Evolutionary conservation across 2,113 vertebrate genomes (phyloP).

Genomic region (Pterocles gutturalis): DNA sequence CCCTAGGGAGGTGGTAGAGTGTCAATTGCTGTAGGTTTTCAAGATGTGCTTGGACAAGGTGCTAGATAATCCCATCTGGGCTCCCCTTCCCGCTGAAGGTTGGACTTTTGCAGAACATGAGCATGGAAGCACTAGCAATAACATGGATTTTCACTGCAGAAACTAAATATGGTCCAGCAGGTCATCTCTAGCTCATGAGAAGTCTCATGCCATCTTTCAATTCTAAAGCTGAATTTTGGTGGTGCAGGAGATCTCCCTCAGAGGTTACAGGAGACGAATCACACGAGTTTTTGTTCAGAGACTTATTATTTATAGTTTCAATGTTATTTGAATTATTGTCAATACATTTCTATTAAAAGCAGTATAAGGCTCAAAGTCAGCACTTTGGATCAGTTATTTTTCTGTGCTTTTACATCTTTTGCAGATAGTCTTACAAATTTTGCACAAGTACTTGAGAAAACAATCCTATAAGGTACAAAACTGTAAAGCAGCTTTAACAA

Average conservation of each 20-base stretch:
- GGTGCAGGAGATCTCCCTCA: neutral
- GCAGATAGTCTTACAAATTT: neutral
- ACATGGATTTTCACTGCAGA: neutral
- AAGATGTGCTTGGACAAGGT: neutral
- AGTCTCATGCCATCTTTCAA: neutral
- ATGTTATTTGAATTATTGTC: neutral
- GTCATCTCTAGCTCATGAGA: neutral
- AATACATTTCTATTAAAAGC: neutral
- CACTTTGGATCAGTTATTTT: neutral
- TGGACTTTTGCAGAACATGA: neutral
- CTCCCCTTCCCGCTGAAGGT: rapidly evolving
- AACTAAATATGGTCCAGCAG: neutral
- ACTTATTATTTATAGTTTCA: neutral
- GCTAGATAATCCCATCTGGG: neutral
- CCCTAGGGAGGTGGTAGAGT: rapidly evolving
- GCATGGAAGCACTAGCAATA: neutral
- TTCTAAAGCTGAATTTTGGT: neutral
- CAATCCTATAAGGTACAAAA: neutral
- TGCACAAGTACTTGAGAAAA: neutral
- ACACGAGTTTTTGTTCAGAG: neutral
- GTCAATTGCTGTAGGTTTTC: neutral
- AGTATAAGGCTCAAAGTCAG: neutral
- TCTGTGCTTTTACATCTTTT: neutral
- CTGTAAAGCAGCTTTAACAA: neutral
- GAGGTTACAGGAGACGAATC: neutral